Evolutionary conservation across 2,113 vertebrate genomes (phyloP).

Genomic region (Vidua macroura): DNA sequence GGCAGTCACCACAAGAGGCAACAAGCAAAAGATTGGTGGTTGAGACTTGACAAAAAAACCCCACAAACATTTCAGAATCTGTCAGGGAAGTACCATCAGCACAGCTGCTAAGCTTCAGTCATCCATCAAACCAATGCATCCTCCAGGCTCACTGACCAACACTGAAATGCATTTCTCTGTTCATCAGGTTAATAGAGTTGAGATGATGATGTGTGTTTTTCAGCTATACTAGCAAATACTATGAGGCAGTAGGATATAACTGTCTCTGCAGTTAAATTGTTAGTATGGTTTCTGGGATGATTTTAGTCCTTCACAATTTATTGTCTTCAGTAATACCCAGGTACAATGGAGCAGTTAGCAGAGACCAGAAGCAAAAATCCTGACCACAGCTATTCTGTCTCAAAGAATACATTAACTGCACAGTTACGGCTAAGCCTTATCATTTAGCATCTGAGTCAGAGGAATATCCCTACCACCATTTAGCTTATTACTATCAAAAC

Average conservation of each 20-base stretch:
- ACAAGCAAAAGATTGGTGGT: neutral
- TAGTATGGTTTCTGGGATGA: neutral
- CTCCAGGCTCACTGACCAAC: neutral
- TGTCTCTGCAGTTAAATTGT: neutral
- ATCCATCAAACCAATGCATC: fast-evolving
- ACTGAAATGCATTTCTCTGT: neutral
- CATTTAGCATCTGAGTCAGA: neutral
- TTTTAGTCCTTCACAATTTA: neutral
- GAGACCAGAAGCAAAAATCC: neutral
- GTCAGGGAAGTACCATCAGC: neutral
- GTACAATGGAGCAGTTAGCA: neutral
- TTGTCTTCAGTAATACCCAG: neutral
- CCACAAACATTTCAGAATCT: neutral
- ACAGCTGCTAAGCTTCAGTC: neutral
- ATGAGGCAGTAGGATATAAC: neutral
- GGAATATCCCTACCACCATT: neutral
- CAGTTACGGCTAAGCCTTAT: neutral
- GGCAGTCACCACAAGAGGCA: neutral
- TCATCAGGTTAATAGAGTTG: neutral
- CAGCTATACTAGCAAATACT: neutral
- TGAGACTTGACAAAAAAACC: neutral
- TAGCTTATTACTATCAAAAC: neutral
- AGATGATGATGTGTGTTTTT: neutral
- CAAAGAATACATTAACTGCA: neutral
- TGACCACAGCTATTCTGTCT: neutral